Evolutionary conservation across 2,797 vertebrate species (phyloP).

Genomic region (Otus scops): DNA sequence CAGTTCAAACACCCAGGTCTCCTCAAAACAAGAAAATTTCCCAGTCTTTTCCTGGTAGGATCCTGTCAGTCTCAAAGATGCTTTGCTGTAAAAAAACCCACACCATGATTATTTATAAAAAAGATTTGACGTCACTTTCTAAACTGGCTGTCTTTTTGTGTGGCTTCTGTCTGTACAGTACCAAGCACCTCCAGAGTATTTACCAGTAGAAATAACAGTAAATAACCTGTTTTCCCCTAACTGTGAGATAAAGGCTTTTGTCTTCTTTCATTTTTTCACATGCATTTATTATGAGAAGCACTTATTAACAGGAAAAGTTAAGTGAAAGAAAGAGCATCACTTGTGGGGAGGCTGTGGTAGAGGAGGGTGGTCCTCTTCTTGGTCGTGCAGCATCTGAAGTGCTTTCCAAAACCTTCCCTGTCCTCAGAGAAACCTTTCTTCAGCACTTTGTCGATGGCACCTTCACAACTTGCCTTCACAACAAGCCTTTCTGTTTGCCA

Average conservation of each 20-base stretch:
- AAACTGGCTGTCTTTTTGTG: neutral
- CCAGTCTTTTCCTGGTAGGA: neutral
- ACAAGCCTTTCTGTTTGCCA: neutral
- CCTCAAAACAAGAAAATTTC: neutral
- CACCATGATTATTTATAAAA: neutral
- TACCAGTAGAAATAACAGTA: neutral
- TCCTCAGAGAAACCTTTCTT: neutral
- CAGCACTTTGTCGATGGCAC: neutral
- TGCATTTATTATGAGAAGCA: neutral
- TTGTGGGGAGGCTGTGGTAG: accelerated
- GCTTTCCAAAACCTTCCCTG: neutral
- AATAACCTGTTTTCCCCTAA: neutral
- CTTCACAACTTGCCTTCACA: neutral
- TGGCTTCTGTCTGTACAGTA: neutral
- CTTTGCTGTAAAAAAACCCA: neutral
- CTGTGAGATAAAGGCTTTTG: neutral
- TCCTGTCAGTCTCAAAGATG: neutral
- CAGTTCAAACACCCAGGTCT: neutral
- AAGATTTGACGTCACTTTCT: neutral
- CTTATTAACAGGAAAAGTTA: neutral
- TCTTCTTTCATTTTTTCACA: neutral
- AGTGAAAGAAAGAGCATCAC: neutral
- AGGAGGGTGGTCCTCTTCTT: neutral
- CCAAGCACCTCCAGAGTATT: neutral
- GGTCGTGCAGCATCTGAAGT: neutral